These are phyloP conservation scores for Phaonia tiefii DNA, from an alignment of 2,888 invertebrate genomes.

Conservation along the genomic window DNA sequence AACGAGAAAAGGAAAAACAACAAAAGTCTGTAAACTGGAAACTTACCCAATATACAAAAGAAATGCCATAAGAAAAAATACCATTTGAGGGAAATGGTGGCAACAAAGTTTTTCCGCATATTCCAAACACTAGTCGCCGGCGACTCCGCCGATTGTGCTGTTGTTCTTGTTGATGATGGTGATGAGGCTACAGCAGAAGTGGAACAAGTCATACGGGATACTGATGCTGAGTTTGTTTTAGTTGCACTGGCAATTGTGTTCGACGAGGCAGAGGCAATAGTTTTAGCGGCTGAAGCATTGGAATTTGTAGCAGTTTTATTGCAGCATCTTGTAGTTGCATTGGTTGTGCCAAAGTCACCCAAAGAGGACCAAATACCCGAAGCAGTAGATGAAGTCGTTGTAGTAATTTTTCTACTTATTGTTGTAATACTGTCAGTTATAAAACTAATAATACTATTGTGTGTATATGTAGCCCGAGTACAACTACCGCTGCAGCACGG, in stretches of 20 bases:
- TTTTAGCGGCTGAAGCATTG: background rate
- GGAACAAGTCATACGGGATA: conserved; percentile 50
- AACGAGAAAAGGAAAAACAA: conserved; percentile 11
- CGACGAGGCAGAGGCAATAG: background rate
- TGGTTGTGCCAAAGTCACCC: conserved; percentile 28
- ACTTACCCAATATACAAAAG: conserved; percentile 63
- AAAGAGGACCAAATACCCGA: background rate
- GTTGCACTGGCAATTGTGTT: background rate
- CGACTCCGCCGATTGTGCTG: background rate
- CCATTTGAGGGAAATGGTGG: conserved; percentile 47
- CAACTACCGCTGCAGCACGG: background rate
- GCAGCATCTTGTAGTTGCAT: conserved; percentile 26
- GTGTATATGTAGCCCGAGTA: background rate
- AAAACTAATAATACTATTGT: conserved; percentile 30
- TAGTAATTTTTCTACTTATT: conserved; percentile 31
- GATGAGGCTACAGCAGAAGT: conserved; percentile 45
- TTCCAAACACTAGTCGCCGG: background rate
- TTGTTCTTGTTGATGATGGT: background rate
- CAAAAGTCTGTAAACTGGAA: conserved; percentile 5
- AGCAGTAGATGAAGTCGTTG: background rate
- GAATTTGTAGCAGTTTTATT: conserved; percentile 1
- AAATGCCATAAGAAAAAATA: conserved; percentile 59
- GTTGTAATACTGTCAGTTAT: conserved; percentile 38
- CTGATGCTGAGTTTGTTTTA: background rate
- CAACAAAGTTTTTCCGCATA: conserved; percentile 39